Percentiles rank a stretch among this genome's conserved stretches.
Evolutionary conservation across 2,113 vertebrate species (phyloP).

Genomic region (Uria lomvia): DNA sequence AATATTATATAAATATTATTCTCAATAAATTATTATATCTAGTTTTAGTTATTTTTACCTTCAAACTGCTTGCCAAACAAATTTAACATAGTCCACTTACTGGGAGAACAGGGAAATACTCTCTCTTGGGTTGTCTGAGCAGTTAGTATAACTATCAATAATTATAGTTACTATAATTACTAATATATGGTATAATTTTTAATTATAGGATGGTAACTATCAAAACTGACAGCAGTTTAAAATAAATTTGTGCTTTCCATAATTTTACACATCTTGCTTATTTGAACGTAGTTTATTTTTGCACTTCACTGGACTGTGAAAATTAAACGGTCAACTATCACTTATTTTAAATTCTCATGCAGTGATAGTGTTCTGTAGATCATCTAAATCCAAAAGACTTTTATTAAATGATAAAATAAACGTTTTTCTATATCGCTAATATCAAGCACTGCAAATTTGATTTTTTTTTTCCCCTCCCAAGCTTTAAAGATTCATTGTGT

Average conservation of each 20-base stretch:
- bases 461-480: background rate
- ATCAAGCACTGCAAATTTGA: background rate
- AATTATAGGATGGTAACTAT: background rate
- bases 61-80: background rate
- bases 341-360: background rate
- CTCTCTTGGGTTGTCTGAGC: background rate
- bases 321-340: background rate
- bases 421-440: background rate
- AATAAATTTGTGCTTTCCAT: background rate
- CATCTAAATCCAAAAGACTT: background rate
- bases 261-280: background rate
- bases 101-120: background rate
- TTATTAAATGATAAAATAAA: background rate
- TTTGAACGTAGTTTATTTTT: background rate
- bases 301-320: background rate
- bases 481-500: background rate
- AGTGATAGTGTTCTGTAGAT: background rate
- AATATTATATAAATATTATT: background rate
- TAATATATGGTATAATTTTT: background rate
- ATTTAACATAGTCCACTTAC: background rate
- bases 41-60: background rate
- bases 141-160: background rate
- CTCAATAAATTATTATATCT: background rate
- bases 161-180: background rate
- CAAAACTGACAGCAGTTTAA: background rate